These are phyloP conservation scores for Nipponacmea schrenckii DNA, from an alignment of 2,888 invertebrate species.

Conservation along the genomic window DNA sequence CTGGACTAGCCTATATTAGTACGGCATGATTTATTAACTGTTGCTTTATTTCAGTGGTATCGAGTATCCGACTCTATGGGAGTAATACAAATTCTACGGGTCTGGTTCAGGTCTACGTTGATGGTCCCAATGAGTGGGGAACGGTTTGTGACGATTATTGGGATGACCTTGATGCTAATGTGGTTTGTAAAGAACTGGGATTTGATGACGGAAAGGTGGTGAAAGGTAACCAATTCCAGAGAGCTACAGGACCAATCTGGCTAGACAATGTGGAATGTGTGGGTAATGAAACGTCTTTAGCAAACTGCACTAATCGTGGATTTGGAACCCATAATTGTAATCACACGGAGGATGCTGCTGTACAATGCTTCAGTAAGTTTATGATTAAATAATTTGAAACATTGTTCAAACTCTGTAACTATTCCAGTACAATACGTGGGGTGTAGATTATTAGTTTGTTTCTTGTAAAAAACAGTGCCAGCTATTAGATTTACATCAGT, in stretches of 20 bases:
- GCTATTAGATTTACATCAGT: no score
- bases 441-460: no score
- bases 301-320: conserved; percentile 44
- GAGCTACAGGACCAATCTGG: conserved; percentile 53
- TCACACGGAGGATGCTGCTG: conserved; percentile 51
- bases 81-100: conserved; percentile 74
- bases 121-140: conserved; percentile 49
- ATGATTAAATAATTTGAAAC: not conserved
- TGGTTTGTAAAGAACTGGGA: conserved; percentile 46
- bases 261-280: conserved; percentile 49
- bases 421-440: no score
- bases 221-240: conserved; percentile 37
- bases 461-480: no score
- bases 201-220: conserved; percentile 41
- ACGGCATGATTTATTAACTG: no score
- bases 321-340: conserved; percentile 52
- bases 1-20: no score
- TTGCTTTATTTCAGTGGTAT: conserved; percentile 45
- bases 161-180: conserved; percentile 43
- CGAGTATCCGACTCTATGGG: conserved; percentile 74
- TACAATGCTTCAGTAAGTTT: conserved; percentile 43
- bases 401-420: conserved; percentile 1
- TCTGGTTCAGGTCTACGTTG: conserved; percentile 74
- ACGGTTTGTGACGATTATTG: conserved; percentile 54
- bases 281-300: conserved; percentile 42